Base-by-base conservation (phyloP, 2,113 vertebrate genomes). In the Malurus melanocephalus region DNA sequence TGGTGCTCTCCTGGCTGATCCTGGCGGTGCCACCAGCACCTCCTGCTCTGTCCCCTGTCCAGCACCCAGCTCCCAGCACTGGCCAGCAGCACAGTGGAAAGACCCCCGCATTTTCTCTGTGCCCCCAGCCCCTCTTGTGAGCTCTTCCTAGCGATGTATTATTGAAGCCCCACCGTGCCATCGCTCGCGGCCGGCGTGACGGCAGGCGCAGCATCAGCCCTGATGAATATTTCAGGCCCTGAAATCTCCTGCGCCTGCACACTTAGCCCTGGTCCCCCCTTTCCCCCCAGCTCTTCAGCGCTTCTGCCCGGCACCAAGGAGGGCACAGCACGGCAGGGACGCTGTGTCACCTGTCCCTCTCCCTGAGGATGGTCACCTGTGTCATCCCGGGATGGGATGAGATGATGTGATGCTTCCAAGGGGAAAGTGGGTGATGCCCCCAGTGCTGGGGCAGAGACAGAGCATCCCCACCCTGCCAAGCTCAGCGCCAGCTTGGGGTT, bases 181-280 rank as follows among this genome's bases (percentile, higher is more conserved):
- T 60, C 14, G 3, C 76, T 89, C 69, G 7, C 8, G 33, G 68
- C 77, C 20, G 0, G 61, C 4, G 23, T 52, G 59, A 32, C 16
- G 26, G 40, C 66, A n/a, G 60, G 72, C 21, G 7, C 85, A 3
- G 24, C 83, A 55, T 45, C 73, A 49, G 62, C 52, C 68, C 89
- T 93, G 89, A 93, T 92, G 68, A 94, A 95, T 96, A 94, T 96
- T 94, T 93, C 95, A 96, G 87, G 35, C 85, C 45, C 68, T 83
- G 85, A 82, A 84, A 77, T 85, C 85, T 85, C 62, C 43, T 28
- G 32, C 14, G 42, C 80, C 80, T 48, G 61, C 79, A 60, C 9
- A 2, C 55, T 61, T 20, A 74, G 73, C 67, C 46, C 77, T 6
- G 11, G 61, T 19, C 52, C 20, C 14, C 18, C n/a, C 11, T 43